phyloP scores from a whole-genome alignment of 2,888 invertebrate genomes.

The Zhuqinia jingwanae region DNA sequence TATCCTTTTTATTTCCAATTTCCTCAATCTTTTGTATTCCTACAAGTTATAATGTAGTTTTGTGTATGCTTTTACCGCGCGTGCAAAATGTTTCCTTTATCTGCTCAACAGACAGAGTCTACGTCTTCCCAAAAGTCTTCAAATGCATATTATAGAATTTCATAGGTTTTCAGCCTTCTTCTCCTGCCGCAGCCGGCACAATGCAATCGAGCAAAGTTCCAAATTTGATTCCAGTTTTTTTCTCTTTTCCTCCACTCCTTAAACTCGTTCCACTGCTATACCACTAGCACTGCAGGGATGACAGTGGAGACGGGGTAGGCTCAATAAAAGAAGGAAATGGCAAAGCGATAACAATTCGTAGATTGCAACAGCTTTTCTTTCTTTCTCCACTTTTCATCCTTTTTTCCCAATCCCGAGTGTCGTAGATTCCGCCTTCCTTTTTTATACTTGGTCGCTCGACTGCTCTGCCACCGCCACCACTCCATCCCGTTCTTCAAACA shows the following conservation, averaged over 20 bases:
- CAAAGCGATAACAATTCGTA: constrained; percentile 64
- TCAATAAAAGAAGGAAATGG: constrained; percentile 67
- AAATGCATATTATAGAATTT: constrained; percentile 27
- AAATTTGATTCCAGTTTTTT: constrained; percentile 45
- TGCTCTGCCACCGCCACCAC: constrained; percentile 57
- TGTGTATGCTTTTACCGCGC: constrained; percentile 7
- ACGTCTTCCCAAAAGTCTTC: constrained; percentile 3
- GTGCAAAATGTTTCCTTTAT: constrained; percentile 23
- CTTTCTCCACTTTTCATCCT: constrained; percentile 8
- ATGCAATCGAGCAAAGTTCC: constrained; percentile 35
- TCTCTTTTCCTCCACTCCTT: neutral
- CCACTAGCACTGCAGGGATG: too few species aligned
- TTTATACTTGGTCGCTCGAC: too few species aligned
- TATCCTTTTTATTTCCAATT: constrained; percentile 2
- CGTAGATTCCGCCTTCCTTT: constrained; percentile 45
- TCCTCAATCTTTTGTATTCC: neutral
- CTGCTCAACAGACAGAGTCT: too few species aligned
- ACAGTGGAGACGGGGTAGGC: constrained; percentile 46
- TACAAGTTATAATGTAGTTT: neutral
- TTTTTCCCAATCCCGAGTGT: constrained; percentile 15
- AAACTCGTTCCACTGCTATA: too few species aligned
- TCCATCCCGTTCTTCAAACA: constrained; percentile 60
- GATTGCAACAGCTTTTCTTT: constrained; percentile 54
- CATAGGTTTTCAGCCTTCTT: constrained; percentile 14
- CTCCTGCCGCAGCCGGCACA: too few species aligned